These are phyloP conservation scores for Batillaria attramentaria DNA, from an alignment of 1,140 invertebrate genomes.

Conservation along the genomic window DNA sequence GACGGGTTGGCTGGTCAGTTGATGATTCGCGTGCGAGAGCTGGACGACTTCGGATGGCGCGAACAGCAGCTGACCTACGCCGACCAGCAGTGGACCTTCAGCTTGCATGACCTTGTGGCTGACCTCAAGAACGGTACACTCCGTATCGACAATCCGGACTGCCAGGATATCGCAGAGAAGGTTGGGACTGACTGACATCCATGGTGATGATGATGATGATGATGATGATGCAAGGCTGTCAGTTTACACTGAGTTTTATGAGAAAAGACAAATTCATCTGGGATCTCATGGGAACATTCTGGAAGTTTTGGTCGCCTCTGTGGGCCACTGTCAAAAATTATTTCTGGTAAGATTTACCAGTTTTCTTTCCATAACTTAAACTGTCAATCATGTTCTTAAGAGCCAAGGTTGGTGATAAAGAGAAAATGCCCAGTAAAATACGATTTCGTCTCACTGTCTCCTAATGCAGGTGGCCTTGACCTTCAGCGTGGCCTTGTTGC, in stretches of 20 bases:
- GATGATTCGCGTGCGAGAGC: conserved; percentile 13
- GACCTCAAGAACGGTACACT: conserved; percentile 29
- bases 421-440: conserved; percentile 12
- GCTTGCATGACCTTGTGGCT: conserved; percentile 21
- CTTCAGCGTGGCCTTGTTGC: conserved; percentile 56
- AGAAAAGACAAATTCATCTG: no score
- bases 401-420: no score
- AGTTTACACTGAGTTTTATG: no score
- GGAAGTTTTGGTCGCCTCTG: no score
- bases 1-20: conserved; percentile 22
- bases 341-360: no score
- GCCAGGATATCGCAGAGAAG: conserved; percentile 30
- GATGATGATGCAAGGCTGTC: no score
- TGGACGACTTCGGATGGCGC: conserved; percentile 20
- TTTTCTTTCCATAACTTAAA: no score
- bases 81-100: conserved; percentile 25
- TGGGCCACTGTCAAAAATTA: no score
- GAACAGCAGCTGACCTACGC: conserved; percentile 9
- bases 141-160: conserved; percentile 25
- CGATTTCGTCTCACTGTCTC: conserved; percentile 46
- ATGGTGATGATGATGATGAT: no score
- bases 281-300: no score
- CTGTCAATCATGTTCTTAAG: no score
- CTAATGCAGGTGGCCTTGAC: conserved; percentile 54
- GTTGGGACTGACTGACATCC: no score